phyloP scores from a whole-genome alignment of 2,113 vertebrate genomes.

The Oenanthe melanoleuca region DNA sequence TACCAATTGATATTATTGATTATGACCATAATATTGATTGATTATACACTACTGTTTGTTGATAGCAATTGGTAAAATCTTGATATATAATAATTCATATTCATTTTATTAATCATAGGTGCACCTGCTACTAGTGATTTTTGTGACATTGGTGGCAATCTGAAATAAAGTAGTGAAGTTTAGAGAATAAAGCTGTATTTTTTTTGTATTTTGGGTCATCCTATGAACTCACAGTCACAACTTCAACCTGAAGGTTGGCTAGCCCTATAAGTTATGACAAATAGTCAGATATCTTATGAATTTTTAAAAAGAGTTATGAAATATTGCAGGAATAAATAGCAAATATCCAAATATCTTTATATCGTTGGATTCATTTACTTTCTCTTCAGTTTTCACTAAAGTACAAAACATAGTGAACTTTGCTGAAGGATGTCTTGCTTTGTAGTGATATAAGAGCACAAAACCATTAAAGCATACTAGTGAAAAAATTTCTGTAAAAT shows the following conservation, averaged over 20 bases:
- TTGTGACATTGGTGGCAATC: background rate
- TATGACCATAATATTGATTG: background rate
- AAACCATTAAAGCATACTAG: background rate
- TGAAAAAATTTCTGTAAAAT: background rate
- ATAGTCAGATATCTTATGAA: background rate
- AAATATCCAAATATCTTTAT: background rate
- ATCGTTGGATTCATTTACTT: background rate
- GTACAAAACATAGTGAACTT: background rate
- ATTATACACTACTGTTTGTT: background rate
- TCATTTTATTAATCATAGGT: background rate
- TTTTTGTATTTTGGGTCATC: accelerated
- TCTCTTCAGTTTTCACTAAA: background rate
- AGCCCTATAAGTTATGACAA: background rate
- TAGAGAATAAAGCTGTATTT: background rate
- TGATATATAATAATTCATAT: background rate
- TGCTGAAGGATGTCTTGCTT: background rate
- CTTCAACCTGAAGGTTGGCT: accelerated
- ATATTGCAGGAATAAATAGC: background rate
- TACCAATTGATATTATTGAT: background rate
- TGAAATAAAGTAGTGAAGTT: background rate
- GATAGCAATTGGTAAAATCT: background rate
- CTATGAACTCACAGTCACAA: background rate
- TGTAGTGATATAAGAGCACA: background rate
- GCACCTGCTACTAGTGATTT: background rate
- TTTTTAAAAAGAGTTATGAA: background rate